phyloP scores from a whole-genome alignment of 2,113 vertebrate species.

The Xenopus tropicalis region DNA sequence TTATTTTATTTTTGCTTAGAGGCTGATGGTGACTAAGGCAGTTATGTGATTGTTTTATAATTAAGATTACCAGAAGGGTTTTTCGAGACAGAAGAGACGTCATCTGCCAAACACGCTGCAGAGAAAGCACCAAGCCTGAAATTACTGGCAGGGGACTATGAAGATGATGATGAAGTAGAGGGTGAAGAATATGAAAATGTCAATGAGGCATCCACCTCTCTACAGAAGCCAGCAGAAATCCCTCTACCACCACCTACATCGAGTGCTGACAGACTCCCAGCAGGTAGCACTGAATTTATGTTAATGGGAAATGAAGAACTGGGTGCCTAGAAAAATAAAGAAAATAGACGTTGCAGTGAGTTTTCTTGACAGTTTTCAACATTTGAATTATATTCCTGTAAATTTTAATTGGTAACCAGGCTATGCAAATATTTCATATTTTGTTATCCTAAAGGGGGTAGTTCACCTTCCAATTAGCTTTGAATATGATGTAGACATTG shows the following conservation, averaged over 20 bases:
- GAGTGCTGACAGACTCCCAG: slow-evolving; percentile 51
- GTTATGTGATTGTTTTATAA: background rate
- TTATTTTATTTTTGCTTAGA: too few relatives aligned
- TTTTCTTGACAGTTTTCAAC: too few relatives aligned
- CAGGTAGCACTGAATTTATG: slow-evolving; percentile 35
- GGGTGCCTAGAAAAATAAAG: too few relatives aligned
- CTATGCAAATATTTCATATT: too few relatives aligned
- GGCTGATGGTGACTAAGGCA: too few relatives aligned
- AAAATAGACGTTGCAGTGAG: too few relatives aligned
- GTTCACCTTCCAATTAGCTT: too few relatives aligned
- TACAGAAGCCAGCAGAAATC: slow-evolving; percentile 46
- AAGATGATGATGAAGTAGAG: slow-evolving; percentile 54
- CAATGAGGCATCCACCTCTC: slow-evolving; percentile 11
- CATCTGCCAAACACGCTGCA: slow-evolving; percentile 10
- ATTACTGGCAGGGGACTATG: slow-evolving; percentile 72
- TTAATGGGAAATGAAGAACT: too few relatives aligned
- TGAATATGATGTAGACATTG: too few relatives aligned
- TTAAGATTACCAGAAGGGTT: slow-evolving; percentile 63
- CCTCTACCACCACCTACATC: slow-evolving; percentile 47
- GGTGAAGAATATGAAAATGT: slow-evolving; percentile 46
- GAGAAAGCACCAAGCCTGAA: slow-evolving; percentile 57
- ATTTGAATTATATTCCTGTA: too few relatives aligned
- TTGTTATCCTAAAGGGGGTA: too few relatives aligned
- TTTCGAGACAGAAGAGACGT: slow-evolving; percentile 56
- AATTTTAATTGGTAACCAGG: too few relatives aligned